Evolutionary conservation across 1,140 invertebrate species (phyloP).

Genomic region (Calliopsis andreniformis): DNA sequence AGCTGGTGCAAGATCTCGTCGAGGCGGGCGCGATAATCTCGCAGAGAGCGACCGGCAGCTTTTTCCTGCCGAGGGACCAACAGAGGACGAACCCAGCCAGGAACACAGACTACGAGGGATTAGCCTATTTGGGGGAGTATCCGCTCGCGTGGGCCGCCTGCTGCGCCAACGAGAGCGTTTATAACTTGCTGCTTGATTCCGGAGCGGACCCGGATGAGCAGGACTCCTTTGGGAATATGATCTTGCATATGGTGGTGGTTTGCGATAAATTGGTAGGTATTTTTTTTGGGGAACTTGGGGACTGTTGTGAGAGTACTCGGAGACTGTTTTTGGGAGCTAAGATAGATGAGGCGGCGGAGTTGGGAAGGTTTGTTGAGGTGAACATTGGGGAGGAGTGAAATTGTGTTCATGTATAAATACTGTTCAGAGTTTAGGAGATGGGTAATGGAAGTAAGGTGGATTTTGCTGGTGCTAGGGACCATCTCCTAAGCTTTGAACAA

Average conservation of each 20-base stretch:
- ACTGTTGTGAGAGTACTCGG: too few relatives aligned
- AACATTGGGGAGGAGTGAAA: too few relatives aligned
- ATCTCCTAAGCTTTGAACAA: too few relatives aligned
- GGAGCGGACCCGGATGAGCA: slow-evolving; percentile 96
- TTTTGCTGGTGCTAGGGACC: too few relatives aligned
- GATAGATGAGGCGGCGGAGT: too few relatives aligned
- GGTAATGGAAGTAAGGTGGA: too few relatives aligned
- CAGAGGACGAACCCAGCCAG: slow-evolving; percentile 88
- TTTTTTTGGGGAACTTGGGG: too few relatives aligned
- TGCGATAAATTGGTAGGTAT: slow-evolving; percentile 94
- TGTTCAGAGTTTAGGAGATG: too few relatives aligned
- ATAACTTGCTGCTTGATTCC: slow-evolving; percentile 95
- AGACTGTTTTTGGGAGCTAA: too few relatives aligned
- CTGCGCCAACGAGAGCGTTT: slow-evolving; percentile 98
- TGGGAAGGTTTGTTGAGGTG: too few relatives aligned
- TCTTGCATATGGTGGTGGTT: slow-evolving; percentile 99
- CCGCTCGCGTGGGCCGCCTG: slow-evolving; percentile 98
- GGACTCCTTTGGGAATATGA: slow-evolving; percentile 97
- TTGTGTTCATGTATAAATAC: too few relatives aligned
- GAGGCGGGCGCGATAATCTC: slow-evolving; percentile 94
- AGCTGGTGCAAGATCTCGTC: slow-evolving; percentile 95
- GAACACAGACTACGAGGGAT: slow-evolving; percentile 96
- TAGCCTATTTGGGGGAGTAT: slow-evolving; percentile 97
- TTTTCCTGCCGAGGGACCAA: slow-evolving; percentile 96
- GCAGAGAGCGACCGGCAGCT: slow-evolving; percentile 95